These are phyloP conservation scores for Teleiodes luculella DNA, from an alignment of 2,888 invertebrate species.

Conservation along the genomic window DNA sequence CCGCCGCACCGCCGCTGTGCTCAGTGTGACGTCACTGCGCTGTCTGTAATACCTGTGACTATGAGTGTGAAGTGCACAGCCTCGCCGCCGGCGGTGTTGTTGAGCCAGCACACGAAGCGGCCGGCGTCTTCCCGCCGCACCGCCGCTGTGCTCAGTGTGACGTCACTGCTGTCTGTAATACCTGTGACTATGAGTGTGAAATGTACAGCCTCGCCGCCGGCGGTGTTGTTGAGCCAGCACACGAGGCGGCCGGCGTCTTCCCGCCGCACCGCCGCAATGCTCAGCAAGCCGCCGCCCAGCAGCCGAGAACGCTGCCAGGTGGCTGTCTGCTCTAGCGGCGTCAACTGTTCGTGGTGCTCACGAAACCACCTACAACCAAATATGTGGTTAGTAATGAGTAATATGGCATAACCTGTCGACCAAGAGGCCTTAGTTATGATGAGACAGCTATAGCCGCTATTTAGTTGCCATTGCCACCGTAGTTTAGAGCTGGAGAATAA, in stretches of 20 bases:
- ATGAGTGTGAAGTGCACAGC: slow-evolving; percentile 86
- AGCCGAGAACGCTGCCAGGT: slow-evolving; percentile 51
- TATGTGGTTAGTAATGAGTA: too few relatives aligned
- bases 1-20: slow-evolving; percentile 78
- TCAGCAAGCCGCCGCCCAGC: slow-evolving; percentile 78
- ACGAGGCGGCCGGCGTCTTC: slow-evolving; percentile 93
- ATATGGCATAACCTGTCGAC: too few relatives aligned
- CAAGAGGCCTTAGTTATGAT: too few relatives aligned
- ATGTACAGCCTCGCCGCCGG: slow-evolving; percentile 88
- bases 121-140: slow-evolving; percentile 89
- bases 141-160: slow-evolving; percentile 76
- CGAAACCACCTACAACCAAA: slow-evolving; percentile 91
- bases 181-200: slow-evolving; percentile 88
- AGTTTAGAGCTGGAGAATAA: too few relatives aligned
- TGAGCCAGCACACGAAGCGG: slow-evolving; percentile 92
- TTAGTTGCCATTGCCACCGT: too few relatives aligned
- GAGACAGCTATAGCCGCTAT: too few relatives aligned
- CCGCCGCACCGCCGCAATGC: slow-evolving; percentile 82
- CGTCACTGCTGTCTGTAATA: slow-evolving; percentile 55
- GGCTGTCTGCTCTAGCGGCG: slow-evolving; percentile 81
- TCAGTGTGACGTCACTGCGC: too few relatives aligned
- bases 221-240: slow-evolving; percentile 94
- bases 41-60: slow-evolving; percentile 82
- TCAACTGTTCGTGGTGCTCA: slow-evolving; percentile 84
- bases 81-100: slow-evolving; percentile 92